Percentiles rank a stretch among this genome's conserved stretches.
phyloP scores from a whole-genome alignment of 2,797 vertebrate species.

The Sebastes steindachneri region DNA sequence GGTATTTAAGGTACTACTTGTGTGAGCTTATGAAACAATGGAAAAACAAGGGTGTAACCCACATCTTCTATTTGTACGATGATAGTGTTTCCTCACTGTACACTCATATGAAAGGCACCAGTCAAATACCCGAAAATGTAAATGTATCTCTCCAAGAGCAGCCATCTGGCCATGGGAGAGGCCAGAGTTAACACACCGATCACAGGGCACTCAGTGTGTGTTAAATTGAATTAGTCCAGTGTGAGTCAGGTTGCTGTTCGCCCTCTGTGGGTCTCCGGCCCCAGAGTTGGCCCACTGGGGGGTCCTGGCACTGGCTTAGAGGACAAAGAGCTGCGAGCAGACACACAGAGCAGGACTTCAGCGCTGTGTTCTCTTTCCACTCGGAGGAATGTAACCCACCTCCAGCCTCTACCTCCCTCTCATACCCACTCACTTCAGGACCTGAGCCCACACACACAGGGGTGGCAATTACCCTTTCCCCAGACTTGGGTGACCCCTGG shows the following conservation, averaged over 20 bases:
- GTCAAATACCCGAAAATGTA: neutral
- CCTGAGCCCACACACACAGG: constrained; percentile 77
- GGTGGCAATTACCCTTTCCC: constrained; percentile 72
- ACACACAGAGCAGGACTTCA: constrained; percentile 55
- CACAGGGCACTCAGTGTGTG: constrained; percentile 43
- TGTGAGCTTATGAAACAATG: neutral
- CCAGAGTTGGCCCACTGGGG: constrained; percentile 50
- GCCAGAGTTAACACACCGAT: constrained; percentile 31
- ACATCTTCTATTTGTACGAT: neutral
- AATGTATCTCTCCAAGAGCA: constrained; percentile 14
- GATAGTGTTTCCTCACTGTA: neutral
- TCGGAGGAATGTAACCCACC: constrained; percentile 63
- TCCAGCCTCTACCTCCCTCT: constrained; percentile 38
- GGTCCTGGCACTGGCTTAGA: constrained; percentile 54
- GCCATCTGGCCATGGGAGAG: constrained; percentile 46
- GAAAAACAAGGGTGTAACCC: neutral
- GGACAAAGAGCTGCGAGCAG: constrained; percentile 62
- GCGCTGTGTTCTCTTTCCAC: constrained; percentile 57
- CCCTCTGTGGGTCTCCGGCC: constrained; percentile 51
- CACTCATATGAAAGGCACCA: neutral
- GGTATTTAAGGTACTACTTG: neutral
- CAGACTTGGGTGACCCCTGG: constrained; percentile 57
- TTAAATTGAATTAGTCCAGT: constrained; percentile 66
- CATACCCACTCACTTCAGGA: constrained; percentile 49
- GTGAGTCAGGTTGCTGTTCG: constrained; percentile 51